Conservation (phyloP, 2,797 vertebrate genomes). For the Loris lydekkerianus region DNA sequence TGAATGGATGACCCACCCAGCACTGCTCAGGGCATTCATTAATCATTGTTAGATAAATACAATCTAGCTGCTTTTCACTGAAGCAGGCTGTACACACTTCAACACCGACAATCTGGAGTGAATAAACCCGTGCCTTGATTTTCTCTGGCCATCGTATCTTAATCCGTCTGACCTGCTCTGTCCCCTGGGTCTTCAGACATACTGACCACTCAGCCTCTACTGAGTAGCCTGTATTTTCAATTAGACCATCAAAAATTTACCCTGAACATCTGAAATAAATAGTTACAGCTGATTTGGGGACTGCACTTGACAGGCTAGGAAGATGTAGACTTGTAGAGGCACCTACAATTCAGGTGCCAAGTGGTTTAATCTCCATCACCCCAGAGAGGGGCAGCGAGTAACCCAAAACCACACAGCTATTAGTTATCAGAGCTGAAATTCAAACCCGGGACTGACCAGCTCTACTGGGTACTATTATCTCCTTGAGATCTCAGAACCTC, state of each 20-base stretch:
- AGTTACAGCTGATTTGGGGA: not conserved
- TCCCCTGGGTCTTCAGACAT: not conserved
- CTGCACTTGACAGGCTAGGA: not conserved
- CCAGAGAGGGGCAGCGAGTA: not conserved
- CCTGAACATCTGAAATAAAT: not conserved
- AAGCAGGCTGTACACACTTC: not conserved
- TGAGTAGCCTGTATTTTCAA: not conserved
- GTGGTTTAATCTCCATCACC: not conserved
- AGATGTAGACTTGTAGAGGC: not conserved
- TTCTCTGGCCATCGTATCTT: not conserved
- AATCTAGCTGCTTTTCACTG: not conserved
- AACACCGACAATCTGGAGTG: not conserved
- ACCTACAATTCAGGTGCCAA: not conserved
- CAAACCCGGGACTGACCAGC: not conserved
- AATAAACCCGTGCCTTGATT: not conserved
- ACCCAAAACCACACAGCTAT: not conserved
- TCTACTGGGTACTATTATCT: not conserved
- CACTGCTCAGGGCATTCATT: not conserved
- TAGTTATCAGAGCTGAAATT: not conserved
- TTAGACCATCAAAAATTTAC: not conserved
- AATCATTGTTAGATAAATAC: conserved; percentile 3
- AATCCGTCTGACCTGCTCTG: not conserved
- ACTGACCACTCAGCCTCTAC: not conserved
- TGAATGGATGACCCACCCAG: not conserved
- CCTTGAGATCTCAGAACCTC: not conserved